A percentile compares a stretch with the other conserved stretches of the same genome.
phyloP scores from a whole-genome alignment of 2,888 invertebrate genomes.

The Drosophila ustulata region DNA sequence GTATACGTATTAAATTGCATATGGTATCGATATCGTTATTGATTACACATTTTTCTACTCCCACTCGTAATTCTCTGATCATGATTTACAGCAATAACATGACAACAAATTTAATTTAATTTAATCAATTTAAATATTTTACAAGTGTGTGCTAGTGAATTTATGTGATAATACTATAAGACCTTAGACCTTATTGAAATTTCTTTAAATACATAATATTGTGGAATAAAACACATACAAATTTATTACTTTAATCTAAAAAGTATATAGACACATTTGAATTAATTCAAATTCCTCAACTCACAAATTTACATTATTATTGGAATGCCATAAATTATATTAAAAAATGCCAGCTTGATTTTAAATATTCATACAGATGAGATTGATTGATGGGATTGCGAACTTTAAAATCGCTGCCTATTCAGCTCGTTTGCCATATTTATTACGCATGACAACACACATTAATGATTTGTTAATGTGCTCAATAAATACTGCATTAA shows the following conservation, averaged over 20 bases:
- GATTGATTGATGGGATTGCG: constrained; percentile 3
- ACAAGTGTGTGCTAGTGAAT: too few species aligned
- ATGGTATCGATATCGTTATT: background rate
- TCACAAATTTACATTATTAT: background rate
- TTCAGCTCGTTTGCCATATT: background rate
- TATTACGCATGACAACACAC: constrained; percentile 1
- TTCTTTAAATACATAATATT: too few species aligned
- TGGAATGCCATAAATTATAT: background rate
- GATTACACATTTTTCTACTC: background rate
- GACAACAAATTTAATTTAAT: too few species aligned
- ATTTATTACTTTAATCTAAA: background rate
- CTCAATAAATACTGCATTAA: background rate
- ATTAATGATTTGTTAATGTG: constrained; percentile 4
- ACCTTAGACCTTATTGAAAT: too few species aligned
- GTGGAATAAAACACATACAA: too few species aligned
- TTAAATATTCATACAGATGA: background rate
- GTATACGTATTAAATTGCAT: background rate
- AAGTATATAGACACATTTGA: background rate
- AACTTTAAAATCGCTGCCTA: background rate
- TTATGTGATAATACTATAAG: too few species aligned
- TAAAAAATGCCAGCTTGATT: background rate
- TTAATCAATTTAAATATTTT: too few species aligned
- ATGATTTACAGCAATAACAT: too few species aligned
- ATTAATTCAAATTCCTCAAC: background rate
- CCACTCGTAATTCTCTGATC: too few species aligned